Evolutionary conservation across 1,140 invertebrate species (phyloP).

Genomic region (Meloidogyne hapla): DNA sequence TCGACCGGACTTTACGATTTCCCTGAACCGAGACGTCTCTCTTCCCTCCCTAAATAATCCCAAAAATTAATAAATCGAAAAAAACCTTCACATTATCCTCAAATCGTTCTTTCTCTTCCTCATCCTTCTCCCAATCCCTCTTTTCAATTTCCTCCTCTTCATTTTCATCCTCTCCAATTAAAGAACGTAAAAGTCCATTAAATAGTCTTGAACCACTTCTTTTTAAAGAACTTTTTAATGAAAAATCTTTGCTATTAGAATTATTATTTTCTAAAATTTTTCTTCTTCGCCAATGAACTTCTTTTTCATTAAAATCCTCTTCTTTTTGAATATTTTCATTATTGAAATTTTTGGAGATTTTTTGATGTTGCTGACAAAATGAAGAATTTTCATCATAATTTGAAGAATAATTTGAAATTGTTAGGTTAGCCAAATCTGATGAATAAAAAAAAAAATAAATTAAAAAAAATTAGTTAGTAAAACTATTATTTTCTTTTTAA

Average conservation of each 20-base stretch:
- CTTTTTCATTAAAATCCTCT: neutral
- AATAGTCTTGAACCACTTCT: constrained; percentile 21
- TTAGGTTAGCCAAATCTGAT: neutral
- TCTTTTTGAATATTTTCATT: neutral
- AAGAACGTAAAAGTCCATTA: constrained; percentile 7
- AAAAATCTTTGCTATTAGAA: constrained; percentile 7
- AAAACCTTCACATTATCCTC: neutral
- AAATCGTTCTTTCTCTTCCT: neutral
- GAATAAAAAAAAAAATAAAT: neutral
- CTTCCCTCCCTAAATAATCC: neutral
- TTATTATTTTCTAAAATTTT: neutral
- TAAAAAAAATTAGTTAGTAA: too few species aligned
- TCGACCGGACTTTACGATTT: neutral
- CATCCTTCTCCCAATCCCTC: neutral
- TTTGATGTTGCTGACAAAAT: too few species aligned
- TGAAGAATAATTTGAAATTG: neutral
- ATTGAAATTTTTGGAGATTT: too few species aligned
- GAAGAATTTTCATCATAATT: neutral
- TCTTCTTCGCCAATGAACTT: neutral
- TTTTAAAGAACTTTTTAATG: constrained; percentile 11
- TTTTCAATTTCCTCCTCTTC: constrained; percentile 8
- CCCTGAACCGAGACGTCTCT: neutral
- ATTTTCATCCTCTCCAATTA: neutral
- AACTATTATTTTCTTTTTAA: too few species aligned
- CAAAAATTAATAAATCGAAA: neutral